phyloP scores from a whole-genome alignment of 2,888 invertebrate species.

The Torymus auratus region DNA sequence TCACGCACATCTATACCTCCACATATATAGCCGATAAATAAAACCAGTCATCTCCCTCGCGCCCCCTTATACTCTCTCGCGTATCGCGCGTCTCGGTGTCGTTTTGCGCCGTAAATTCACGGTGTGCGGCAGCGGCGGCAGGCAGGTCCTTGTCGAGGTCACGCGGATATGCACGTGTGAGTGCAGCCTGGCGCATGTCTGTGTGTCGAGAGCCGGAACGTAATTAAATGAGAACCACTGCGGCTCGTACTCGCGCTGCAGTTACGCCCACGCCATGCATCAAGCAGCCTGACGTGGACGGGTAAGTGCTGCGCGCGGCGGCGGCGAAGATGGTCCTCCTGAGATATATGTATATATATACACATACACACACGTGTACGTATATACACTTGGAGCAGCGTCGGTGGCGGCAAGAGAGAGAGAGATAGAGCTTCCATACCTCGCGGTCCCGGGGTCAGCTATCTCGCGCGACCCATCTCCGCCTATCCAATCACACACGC shows the following conservation, averaged over 20 bases:
- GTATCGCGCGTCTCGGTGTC: conserved; percentile 28
- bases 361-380: too few species aligned
- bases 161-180: conserved; percentile 4
- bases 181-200: neutral
- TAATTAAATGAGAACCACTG: conserved; percentile 77
- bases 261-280: conserved; percentile 76
- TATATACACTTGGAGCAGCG: conserved; percentile 60
- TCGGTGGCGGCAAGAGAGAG: conserved; percentile 59
- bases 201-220: conserved; percentile 58
- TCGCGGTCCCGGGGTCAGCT: conserved; percentile 74
- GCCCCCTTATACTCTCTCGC: too few species aligned
- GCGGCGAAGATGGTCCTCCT: conserved; percentile 75
- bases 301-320: conserved; percentile 69
- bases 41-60: too few species aligned
- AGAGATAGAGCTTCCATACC: conserved; percentile 59
- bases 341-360: conserved; percentile 68
- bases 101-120: conserved; percentile 42
- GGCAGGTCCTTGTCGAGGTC: conserved; percentile 48
- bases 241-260: conserved; percentile 67
- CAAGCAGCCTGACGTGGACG: conserved; percentile 74
- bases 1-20: too few species aligned
- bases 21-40: too few species aligned
- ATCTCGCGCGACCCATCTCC: conserved; percentile 77
- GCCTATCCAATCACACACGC: conserved; percentile 76
- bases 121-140: neutral